Evolutionary conservation across 2,113 vertebrate genomes (phyloP).

Genomic region (Macrotis lagotis): DNA sequence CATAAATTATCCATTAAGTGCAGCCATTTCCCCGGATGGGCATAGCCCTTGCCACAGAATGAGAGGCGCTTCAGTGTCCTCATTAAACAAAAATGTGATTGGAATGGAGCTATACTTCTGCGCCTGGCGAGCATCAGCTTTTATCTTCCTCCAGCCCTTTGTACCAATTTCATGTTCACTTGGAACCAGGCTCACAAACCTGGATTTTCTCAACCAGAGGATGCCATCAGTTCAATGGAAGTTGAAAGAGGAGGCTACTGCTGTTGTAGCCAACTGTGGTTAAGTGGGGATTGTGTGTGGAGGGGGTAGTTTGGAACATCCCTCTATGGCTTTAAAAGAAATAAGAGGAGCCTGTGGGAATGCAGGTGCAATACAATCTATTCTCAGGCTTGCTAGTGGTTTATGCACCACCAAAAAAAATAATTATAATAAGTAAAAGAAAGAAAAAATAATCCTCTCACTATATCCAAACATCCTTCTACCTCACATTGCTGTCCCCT

Average conservation of each 20-base stretch:
- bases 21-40: slow-evolving; percentile 67
- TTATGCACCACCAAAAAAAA: slow-evolving; percentile 42
- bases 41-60: slow-evolving; percentile 58
- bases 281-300: slow-evolving; percentile 27
- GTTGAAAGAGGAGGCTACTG: slow-evolving; percentile 28
- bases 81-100: slow-evolving; percentile 68
- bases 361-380: slow-evolving; percentile 63
- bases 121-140: slow-evolving; percentile 55
- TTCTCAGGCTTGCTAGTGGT: slow-evolving; percentile 32
- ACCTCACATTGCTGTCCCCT: slow-evolving; percentile 61
- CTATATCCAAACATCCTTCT: slow-evolving; percentile 59
- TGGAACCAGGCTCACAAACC: slow-evolving; percentile 54
- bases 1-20: slow-evolving; percentile 75
- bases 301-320: neutral
- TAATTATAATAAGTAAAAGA: neutral
- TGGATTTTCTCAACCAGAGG: slow-evolving; percentile 58
- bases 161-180: slow-evolving; percentile 51
- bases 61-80: slow-evolving; percentile 57
- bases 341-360: slow-evolving; percentile 55
- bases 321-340: slow-evolving; percentile 52
- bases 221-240: slow-evolving; percentile 64
- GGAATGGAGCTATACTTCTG: slow-evolving; percentile 49
- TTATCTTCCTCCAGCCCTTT: slow-evolving; percentile 44
- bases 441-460: slow-evolving; percentile 20
- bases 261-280: slow-evolving; percentile 59